phyloP scores from a whole-genome alignment of 1,140 invertebrate species.

The Caenorhabditis remanei region DNA sequence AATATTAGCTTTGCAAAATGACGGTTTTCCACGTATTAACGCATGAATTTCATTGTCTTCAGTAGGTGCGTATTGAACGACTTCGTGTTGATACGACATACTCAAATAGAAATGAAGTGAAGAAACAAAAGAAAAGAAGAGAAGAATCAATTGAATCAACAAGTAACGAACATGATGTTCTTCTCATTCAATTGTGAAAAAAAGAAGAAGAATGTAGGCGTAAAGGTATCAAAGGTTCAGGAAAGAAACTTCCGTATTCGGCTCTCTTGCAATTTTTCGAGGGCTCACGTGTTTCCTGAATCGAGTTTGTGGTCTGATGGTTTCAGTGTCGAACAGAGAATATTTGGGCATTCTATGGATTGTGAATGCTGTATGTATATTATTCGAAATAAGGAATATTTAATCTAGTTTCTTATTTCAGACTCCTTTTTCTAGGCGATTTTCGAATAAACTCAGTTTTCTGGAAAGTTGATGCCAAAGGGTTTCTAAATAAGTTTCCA shows the following conservation, averaged over 20 bases:
- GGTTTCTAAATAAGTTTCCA: too few relatives aligned
- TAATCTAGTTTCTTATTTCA: too few relatives aligned
- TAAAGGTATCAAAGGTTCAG: slow-evolving; percentile 42
- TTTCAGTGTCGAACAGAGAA: background rate
- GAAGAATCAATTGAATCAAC: slow-evolving; percentile 34
- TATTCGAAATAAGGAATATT: too few relatives aligned
- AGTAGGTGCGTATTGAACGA: slow-evolving; percentile 29
- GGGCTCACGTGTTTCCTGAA: slow-evolving; percentile 5
- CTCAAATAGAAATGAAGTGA: slow-evolving; percentile 5
- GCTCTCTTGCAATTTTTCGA: background rate
- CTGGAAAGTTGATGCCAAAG: too few relatives aligned
- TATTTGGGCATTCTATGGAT: too few relatives aligned
- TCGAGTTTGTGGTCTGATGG: slow-evolving; percentile 14
- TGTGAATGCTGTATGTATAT: too few relatives aligned
- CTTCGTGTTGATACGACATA: slow-evolving; percentile 47
- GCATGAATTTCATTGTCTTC: slow-evolving; percentile 50
- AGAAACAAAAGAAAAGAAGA: background rate
- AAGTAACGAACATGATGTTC: slow-evolving; percentile 23
- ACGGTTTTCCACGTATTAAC: slow-evolving; percentile 51
- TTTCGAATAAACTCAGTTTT: too few relatives aligned
- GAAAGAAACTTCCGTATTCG: slow-evolving; percentile 28
- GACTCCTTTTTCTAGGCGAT: too few relatives aligned
- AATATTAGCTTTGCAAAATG: slow-evolving; percentile 44
- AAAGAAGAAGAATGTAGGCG: slow-evolving; percentile 29
- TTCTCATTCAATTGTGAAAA: slow-evolving; percentile 15